Conservation (phyloP, 2,797 vertebrate genomes). For the Nyctalus aviator region DNA sequence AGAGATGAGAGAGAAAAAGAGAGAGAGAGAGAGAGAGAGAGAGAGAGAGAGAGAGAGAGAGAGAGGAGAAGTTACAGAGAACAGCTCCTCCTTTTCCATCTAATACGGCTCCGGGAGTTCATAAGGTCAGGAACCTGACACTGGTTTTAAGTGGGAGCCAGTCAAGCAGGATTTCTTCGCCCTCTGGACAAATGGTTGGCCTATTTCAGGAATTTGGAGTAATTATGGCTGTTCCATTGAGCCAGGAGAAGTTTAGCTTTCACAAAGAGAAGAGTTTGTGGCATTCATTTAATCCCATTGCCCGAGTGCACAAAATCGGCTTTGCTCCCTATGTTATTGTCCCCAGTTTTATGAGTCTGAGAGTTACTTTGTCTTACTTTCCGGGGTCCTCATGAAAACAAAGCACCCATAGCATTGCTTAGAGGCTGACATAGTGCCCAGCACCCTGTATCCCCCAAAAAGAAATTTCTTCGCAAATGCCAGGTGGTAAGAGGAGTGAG, state of each 20-base stretch:
- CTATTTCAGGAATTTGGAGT: constrained; percentile 79
- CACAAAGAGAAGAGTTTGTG: constrained; percentile 69
- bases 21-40: neutral
- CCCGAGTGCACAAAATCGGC: neutral
- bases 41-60: neutral
- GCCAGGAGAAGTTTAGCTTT: constrained; percentile 82
- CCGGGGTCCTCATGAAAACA: constrained; percentile 69
- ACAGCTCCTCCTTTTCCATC: constrained; percentile 64
- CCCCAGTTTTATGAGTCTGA: constrained; percentile 34
- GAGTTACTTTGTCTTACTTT: constrained; percentile 65
- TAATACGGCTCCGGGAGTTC: constrained; percentile 66
- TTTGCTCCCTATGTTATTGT: constrained; percentile 68
- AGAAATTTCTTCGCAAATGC: constrained; percentile 1
- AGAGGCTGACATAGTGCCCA: constrained; percentile 12
- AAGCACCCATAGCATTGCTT: constrained; percentile 63
- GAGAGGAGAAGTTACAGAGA: neutral
- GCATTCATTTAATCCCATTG: constrained; percentile 67
- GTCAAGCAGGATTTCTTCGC: constrained; percentile 77
- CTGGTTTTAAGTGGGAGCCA: constrained; percentile 81
- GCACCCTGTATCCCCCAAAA: neutral
- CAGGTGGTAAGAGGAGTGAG: neutral
- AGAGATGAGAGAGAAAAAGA: neutral
- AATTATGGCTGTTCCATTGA: constrained; percentile 72
- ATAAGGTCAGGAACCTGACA: constrained; percentile 80
- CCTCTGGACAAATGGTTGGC: constrained; percentile 73